Base-by-base conservation (phyloP, 2,797 vertebrate genomes). In the Protosalanx chinensis region DNA sequence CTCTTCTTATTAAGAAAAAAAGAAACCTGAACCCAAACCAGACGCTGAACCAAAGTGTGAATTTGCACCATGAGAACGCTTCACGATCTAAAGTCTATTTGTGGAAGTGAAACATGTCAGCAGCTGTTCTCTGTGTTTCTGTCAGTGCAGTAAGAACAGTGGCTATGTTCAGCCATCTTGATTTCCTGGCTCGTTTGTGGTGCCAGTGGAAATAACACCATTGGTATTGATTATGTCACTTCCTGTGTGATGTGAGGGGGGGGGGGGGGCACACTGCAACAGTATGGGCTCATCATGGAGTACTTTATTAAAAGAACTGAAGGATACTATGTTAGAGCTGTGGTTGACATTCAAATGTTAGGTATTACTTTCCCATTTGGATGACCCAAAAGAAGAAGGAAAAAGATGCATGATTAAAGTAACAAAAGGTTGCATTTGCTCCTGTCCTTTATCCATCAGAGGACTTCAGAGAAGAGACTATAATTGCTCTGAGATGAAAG, bases 401-500 rank as follows among this genome's bases (percentile, higher is more conserved):
- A 78, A 74, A 56, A 69, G 59, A 76, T 62, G 51, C 69, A 82
- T 81, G 80, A 86, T 85, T 83, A 79, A 81, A 86, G 79, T 81
- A 77, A 84, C 73, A 84, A 87, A 46, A 87, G 85, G 86, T 86
- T 85, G 67, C 68, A 70, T 76, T 84, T 81, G 75, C 76, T 82
- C 79, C 77, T 78, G 80, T 87, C 81, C 77, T 81, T 86, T 81
- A 82, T 83, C 70, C 81, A 77, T 81, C 78, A 79, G 80, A 87
- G 76, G 68, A 86, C 87, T 86, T 84, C 84, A 84, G 76, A 86
- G 84, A 87, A 81, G 75, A 82, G 75, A 80, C 79, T 83, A 79
- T 88, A 89, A 91, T 88, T 89, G 83, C 74, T 57, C 64, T 63
- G 77, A 84, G 80, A 89, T 85, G 75, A 87, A 88, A 88, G 83